Evolutionary conservation across 2,797 vertebrate species (phyloP), one percentile per base, ranked within the genome.

Genomic region (Crypturellus tataupa): DNA sequence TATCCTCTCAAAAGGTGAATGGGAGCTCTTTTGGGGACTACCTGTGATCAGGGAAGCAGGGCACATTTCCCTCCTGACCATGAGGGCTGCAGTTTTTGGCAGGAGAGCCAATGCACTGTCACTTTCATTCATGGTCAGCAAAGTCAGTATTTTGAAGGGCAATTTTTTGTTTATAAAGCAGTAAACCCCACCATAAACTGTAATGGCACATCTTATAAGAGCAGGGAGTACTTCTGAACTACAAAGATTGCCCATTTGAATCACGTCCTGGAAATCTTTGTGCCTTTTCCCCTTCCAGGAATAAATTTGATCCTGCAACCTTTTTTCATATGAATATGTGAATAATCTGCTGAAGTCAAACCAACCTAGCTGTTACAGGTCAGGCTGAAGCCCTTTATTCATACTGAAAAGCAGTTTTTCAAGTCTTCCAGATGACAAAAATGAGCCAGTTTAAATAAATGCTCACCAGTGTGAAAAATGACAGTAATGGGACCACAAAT

Each of bases 361-460:
- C 33, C 72, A 93, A 59, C 14, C 15, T 71, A 64, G 39, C 42
- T 87, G 46, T 79, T 81, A 87, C 5, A 27, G 84, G 67, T 69
- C 88, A 82, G 64, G 79, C 31, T 40, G 35, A 95, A 95, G 73
- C 14, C 24, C 65, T 33, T 83, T 53, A 47, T 69, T 92, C 62
- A 59, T 35, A 64, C 2, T 37, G 62, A 40, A 81, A 69, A 92
- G 59, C 29, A 64, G 42, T 85, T 56, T 53, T 5, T 5, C 42
- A 56, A 77, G 53, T 70, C 55, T 85, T 91, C 84, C 85, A 83
- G 80, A 85, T 18, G 27, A 93, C 80, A 83, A 93, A 69, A 91
- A 55, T 18, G 49, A 91, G 55, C 27, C 78, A 70, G 73, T 86
- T 91, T 80, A 62, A 33, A 29, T 87, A 94, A 87, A 56, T 76